Conservation (phyloP, 2,797 vertebrate genomes). For the Bufotes viridis region DNA sequence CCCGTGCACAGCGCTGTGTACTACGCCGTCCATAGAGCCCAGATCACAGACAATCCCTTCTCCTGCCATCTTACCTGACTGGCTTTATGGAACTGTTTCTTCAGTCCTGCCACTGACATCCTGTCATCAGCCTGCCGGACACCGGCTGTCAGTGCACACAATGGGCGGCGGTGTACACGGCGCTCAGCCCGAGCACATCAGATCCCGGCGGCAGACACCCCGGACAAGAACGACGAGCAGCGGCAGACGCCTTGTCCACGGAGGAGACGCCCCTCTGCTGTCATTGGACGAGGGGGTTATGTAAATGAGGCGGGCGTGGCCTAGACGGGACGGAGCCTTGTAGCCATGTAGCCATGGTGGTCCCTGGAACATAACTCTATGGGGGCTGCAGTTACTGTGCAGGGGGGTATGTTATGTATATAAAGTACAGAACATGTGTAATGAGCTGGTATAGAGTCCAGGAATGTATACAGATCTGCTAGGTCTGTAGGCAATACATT, state of each 20-base stretch:
- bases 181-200: neutral
- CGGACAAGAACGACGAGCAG: neutral
- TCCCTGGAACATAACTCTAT: too few relatives aligned
- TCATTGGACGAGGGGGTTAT: constrained; percentile 25
- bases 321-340: neutral
- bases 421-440: neutral
- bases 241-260: neutral
- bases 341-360: neutral
- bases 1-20: neutral
- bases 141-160: neutral
- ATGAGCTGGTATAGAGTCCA: neutral
- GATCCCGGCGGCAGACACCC: neutral
- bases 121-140: constrained; percentile 49
- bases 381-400: neutral
- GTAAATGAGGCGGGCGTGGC: constrained; percentile 29
- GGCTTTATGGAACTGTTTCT: constrained; percentile 96
- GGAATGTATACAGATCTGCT: neutral
- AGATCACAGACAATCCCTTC: neutral
- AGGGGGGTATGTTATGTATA: neutral
- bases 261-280: constrained; percentile 9
- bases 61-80: constrained; percentile 82
- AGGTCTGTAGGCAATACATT: neutral
- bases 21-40: neutral
- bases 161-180: neutral
- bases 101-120: constrained; percentile 93